phyloP scores from a whole-genome alignment of 2,113 vertebrate species.

The Rallus limicola region DNA sequence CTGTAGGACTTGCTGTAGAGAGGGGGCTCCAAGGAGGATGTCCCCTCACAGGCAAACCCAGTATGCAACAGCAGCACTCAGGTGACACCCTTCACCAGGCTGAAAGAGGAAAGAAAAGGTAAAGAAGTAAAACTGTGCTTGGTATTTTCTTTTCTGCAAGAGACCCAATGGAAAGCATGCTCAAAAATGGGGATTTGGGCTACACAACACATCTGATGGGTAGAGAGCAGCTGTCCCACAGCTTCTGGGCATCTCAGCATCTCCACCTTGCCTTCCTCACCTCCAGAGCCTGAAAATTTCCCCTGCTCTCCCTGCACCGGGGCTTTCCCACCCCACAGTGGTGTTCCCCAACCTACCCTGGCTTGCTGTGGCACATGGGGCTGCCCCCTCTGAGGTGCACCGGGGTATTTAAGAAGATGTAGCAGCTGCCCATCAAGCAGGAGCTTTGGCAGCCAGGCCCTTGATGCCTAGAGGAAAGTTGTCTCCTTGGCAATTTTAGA shows the following conservation, averaged over 20 bases:
- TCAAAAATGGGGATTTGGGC: not conserved
- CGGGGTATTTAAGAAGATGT: not conserved
- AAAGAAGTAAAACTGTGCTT: not conserved
- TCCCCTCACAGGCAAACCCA: not conserved
- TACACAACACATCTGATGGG: too few relatives aligned
- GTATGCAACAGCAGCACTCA: not conserved
- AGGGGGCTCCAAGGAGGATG: not conserved
- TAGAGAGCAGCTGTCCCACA: not conserved
- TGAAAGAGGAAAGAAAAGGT: not conserved
- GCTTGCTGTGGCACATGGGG: fast-evolving
- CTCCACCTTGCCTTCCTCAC: not conserved
- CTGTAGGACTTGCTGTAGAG: not conserved
- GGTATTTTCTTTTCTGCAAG: not conserved
- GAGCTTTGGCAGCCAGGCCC: not conserved
- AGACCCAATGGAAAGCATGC: fast-evolving
- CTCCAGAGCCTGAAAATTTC: not conserved
- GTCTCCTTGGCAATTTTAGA: not conserved
- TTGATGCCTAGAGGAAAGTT: not conserved
- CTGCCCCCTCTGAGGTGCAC: not conserved
- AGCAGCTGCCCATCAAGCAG: not conserved
- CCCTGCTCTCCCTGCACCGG: not conserved
- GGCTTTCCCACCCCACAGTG: not conserved
- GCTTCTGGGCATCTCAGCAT: not conserved
- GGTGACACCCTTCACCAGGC: too few relatives aligned
- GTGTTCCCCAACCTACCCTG: not conserved